A percentile compares a stretch with the other conserved stretches of the same genome.
Evolutionary conservation across 2,113 vertebrate species (phyloP).

Genomic region (Gnathonemus longibarbis): DNA sequence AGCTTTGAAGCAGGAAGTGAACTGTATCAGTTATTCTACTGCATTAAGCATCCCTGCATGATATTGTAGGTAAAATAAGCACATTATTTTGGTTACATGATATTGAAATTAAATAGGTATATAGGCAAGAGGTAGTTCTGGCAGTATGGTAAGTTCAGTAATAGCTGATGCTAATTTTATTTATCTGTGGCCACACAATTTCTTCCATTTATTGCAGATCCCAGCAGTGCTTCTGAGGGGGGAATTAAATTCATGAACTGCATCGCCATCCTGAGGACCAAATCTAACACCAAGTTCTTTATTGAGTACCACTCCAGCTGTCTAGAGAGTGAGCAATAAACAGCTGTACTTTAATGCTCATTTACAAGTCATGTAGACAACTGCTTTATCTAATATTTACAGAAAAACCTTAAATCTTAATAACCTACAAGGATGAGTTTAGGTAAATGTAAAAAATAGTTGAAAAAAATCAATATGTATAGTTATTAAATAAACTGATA

Average conservation of each 20-base stretch:
- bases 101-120: neutral
- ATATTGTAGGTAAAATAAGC: neutral
- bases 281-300: slow-evolving; percentile 95
- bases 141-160: neutral
- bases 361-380: neutral
- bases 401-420: neutral
- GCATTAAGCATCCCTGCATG: neutral
- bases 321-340: slow-evolving; percentile 72
- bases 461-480: neutral
- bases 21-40: neutral
- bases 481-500: neutral
- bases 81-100: neutral
- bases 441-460: neutral
- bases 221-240: slow-evolving; percentile 68
- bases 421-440: neutral
- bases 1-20: neutral
- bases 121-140: neutral
- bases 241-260: slow-evolving; percentile 86
- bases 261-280: slow-evolving; percentile 76
- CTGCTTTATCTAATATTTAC: neutral
- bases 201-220: slow-evolving; percentile 56
- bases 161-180: neutral
- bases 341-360: neutral
- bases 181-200: neutral
- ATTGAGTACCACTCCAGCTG: slow-evolving; percentile 93